Conservation (phyloP, 2,888 invertebrate species). For the Linnaemya tessellans region DNA sequence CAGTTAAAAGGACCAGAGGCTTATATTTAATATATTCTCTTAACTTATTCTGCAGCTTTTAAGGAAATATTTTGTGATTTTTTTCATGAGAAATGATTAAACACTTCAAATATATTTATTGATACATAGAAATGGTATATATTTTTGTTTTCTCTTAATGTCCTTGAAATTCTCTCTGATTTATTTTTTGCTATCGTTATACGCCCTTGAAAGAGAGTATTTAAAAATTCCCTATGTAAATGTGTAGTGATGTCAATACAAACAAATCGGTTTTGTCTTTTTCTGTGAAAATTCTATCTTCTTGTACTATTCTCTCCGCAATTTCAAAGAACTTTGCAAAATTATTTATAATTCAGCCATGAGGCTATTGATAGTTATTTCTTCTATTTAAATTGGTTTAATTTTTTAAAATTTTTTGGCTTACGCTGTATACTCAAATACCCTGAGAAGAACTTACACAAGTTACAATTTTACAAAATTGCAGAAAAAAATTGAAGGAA, state of each 20-base stretch:
- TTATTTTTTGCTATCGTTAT: conserved; percentile 16
- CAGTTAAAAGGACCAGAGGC: background rate
- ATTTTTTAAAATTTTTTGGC: too few species aligned
- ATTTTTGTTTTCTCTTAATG: background rate
- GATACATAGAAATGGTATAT: too few species aligned
- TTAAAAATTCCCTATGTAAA: background rate
- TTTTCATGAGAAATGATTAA: background rate
- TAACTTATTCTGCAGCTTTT: background rate
- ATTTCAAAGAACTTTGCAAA: too few species aligned
- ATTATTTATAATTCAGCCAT: too few species aligned
- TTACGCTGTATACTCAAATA: too few species aligned
- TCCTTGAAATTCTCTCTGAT: conserved; percentile 50
- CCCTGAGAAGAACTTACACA: too few species aligned
- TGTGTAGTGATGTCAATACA: background rate
- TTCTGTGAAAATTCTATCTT: too few species aligned
- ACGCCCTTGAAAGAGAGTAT: conserved; percentile 64
- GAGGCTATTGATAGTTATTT: too few species aligned
- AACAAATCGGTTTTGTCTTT: background rate
- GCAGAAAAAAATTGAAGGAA: too few species aligned
- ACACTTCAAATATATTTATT: background rate
- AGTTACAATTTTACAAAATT: too few species aligned
- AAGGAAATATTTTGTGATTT: background rate
- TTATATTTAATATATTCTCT: background rate
- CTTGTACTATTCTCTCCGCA: too few species aligned
- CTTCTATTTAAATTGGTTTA: too few species aligned